phyloP scores from a whole-genome alignment of 1,140 invertebrate species.

The Onthophagus taurus region DNA sequence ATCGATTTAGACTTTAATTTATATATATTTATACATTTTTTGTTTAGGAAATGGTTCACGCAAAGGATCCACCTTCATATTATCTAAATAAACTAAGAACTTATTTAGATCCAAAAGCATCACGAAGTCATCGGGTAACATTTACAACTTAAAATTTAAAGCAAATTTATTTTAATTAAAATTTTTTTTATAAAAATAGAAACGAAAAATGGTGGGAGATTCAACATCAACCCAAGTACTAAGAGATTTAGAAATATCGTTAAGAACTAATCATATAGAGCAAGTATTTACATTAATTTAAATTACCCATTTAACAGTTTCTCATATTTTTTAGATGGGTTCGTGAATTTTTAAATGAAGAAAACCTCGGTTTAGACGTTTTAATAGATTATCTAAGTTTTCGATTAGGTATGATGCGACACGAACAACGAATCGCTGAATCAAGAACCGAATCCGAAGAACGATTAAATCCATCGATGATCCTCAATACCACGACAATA shows the following conservation, averaged over 20 bases:
- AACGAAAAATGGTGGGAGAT: slow-evolving; percentile 93
- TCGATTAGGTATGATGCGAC: slow-evolving; percentile 82
- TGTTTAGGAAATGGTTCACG: slow-evolving; percentile 88
- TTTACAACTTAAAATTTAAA: slow-evolving; percentile 35
- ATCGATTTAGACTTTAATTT: too few relatives aligned
- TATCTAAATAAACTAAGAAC: slow-evolving; percentile 90
- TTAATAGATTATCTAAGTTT: slow-evolving; percentile 96
- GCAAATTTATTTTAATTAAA: slow-evolving; percentile 6
- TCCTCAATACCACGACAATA: slow-evolving; percentile 11
- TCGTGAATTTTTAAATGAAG: slow-evolving; percentile 91
- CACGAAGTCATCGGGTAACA: slow-evolving; percentile 86
- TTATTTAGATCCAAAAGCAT: slow-evolving; percentile 92
- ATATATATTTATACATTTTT: too few relatives aligned
- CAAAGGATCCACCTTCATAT: slow-evolving; percentile 90
- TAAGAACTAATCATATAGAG: slow-evolving; percentile 99
- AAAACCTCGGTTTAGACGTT: slow-evolving; percentile 92
- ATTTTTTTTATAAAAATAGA: slow-evolving; percentile 51
- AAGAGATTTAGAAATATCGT: slow-evolving; percentile 94
- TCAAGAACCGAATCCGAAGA: slow-evolving; percentile 64
- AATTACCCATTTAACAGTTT: not conserved
- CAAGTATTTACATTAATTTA: slow-evolving; percentile 45
- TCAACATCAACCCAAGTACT: slow-evolving; percentile 97
- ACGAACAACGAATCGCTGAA: slow-evolving; percentile 70
- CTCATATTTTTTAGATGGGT: slow-evolving; percentile 78
- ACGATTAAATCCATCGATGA: slow-evolving; percentile 36